Evolutionary conservation across 2,888 invertebrate species (phyloP), one percentile per base, ranked within the genome.

Genomic region (Beris chalybata): DNA sequence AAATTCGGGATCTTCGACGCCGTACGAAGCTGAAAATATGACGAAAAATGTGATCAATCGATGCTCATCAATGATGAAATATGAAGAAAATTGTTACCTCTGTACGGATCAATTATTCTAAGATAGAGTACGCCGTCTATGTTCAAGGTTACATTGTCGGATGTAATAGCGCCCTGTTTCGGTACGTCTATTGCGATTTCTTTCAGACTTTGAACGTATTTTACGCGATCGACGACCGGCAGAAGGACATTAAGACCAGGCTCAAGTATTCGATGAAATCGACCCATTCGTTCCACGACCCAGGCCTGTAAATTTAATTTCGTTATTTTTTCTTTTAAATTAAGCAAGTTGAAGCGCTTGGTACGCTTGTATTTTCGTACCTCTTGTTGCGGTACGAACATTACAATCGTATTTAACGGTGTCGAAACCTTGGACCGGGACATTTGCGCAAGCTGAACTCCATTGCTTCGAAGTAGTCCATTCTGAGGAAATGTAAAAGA

Each of bases 371-470:
- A 12, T 29, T 45, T 6, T 29, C 57, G 74, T 81, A 92, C 95
- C 87, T 99, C 97, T 85, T 99, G 99, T 80, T 99, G 98, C 4
- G 99, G 99, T 29, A 99, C 99, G 84, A 99, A 99, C 89, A 97
- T 90, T 66, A 99, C 83, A 69, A 94, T 83, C 6, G 97, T 97
- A 82, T 99, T 99, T 53, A 95, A 81, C 0, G 96, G 95, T 7
- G 91, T 91, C 15, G 86, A 85, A 7, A 87, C 85, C 71, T 78
- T 80, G 56, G 79, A 71, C 54, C 82, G 72, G 45, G 11, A 45
- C 12, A 48, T 45, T 29, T 70, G 76, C 74, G 43, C 72, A 66
- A 15, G 72, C 13, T 22, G 67, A 15, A 31, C 15, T 48, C 15
- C 11, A 9, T 31, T 56, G 5, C 38, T 56, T 29, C 45, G 56